Evolutionary conservation across 2,888 invertebrate genomes (phyloP).

Genomic region (Mesoligia furuncula): DNA sequence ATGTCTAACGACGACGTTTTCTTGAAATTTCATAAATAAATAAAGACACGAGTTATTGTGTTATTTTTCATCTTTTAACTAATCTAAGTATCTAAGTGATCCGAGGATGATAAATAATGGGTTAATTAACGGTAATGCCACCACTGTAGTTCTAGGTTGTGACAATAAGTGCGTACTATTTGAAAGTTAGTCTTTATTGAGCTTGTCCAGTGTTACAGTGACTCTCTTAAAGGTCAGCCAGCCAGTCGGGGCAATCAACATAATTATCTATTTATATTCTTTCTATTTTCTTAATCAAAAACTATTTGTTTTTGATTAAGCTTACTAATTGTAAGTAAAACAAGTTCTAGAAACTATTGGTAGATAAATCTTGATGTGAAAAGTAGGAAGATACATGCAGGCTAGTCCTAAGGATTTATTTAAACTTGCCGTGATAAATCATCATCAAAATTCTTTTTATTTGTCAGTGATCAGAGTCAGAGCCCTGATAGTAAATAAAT

Average conservation of each 20-base stretch:
- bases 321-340: background rate
- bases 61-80: background rate
- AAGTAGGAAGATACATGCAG: background rate
- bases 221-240: slow-evolving; percentile 16
- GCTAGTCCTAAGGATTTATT: background rate
- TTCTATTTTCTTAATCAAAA: background rate
- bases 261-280: background rate
- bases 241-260: background rate
- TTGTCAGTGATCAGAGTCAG: background rate
- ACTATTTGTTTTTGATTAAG: background rate
- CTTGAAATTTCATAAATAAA: slow-evolving; percentile 1
- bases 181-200: slow-evolving; percentile 32
- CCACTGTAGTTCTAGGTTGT: slow-evolving; percentile 33
- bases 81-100: slow-evolving; percentile 30
- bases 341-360: background rate
- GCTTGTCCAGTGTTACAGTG: slow-evolving; percentile 6
- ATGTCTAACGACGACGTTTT: background rate
- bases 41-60: background rate
- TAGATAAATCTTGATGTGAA: background rate
- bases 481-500: background rate
- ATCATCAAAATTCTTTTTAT: no score
- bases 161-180: slow-evolving; percentile 31
- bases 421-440: background rate
- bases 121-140: slow-evolving; percentile 54
- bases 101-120: slow-evolving; percentile 50